These are phyloP conservation scores for Megastigmus dorsalis DNA, from an alignment of 2,888 invertebrate species.

Conservation along the genomic window DNA sequence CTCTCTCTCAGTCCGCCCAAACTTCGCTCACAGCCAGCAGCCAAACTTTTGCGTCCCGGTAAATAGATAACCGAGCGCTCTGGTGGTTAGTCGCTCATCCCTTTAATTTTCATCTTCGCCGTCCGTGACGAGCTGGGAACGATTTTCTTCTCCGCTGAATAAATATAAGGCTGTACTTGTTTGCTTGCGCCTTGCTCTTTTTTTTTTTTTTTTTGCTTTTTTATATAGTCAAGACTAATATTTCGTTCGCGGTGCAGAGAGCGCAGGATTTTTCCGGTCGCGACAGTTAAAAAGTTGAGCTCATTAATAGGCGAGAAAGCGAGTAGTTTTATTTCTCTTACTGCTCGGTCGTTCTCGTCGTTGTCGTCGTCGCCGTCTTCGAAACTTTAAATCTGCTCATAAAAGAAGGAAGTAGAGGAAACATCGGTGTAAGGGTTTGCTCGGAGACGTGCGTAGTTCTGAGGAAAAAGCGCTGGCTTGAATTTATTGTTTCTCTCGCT, in stretches of 20 bases:
- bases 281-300: not conserved
- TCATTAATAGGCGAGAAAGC: not conserved
- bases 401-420: not conserved
- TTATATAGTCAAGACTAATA: not conserved
- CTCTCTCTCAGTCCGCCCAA: too few relatives aligned
- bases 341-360: not conserved
- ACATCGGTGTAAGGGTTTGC: not conserved
- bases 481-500: constrained; percentile 5
- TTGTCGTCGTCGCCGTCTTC: too few relatives aligned
- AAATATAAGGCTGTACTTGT: not conserved
- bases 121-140: not conserved
- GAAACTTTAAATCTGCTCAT: not conserved
- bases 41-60: not conserved
- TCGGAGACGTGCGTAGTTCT: too few relatives aligned
- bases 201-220: not conserved
- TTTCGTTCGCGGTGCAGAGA: not conserved
- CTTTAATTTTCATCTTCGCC: not conserved
- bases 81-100: not conserved
- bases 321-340: not conserved
- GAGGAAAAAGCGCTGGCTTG: too few relatives aligned
- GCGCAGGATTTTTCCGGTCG: not conserved
- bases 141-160: not conserved
- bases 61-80: not conserved
- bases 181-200: not conserved
- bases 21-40: too few relatives aligned